Evolutionary conservation across 2,113 vertebrate genomes (phyloP), one percentile per base, ranked within the genome.

Genomic region (Edolisoma coerulescens): DNA sequence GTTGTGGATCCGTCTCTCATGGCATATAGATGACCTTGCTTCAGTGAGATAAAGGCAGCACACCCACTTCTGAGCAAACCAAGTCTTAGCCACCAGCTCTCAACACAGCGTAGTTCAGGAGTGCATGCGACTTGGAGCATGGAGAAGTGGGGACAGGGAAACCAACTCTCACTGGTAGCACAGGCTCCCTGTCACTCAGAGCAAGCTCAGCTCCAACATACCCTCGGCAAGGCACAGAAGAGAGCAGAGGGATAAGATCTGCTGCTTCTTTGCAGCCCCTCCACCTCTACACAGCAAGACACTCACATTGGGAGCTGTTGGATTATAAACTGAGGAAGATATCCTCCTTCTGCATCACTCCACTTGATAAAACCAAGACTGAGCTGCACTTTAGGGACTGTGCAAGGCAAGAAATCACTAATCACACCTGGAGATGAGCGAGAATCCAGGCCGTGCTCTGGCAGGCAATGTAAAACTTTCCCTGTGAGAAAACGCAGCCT

Each of bases 81-180:
- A 67, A 28, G 5, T 47, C 60, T 57, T 60, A 77, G 35, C 5
- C 16, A 45, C 32, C 22, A 57, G 37, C 27, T 81, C 61, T 65
- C 9, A 16, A 47, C 0, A 12, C 27, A 79, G 35, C 2, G 2
- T 1, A 33, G 59, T 5, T 47, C 39, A 49, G 6, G 8, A 39
- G 14, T 4, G 4, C 16, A 35, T n/a, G 35, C 79, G 19, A n/a
- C 23, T 45, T 0, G 0, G 4, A 32, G 13, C 6, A 2, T 8
- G 17, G 17, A 78, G 41, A 6, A 63, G 4, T 3, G 4, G 17
- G 23, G 12, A 52, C 7, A 12, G 20, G 24, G 7, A 13, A 91
- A 80, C 22, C 24, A 60, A 11, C 6, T 13, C 4, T 11, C 33
- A 27, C 45, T 28, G 39, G 17, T 8, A 83, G 44, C 53, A 64